Conservation (phyloP, 2,113 vertebrate genomes). For the Cavia aperea region DNA sequence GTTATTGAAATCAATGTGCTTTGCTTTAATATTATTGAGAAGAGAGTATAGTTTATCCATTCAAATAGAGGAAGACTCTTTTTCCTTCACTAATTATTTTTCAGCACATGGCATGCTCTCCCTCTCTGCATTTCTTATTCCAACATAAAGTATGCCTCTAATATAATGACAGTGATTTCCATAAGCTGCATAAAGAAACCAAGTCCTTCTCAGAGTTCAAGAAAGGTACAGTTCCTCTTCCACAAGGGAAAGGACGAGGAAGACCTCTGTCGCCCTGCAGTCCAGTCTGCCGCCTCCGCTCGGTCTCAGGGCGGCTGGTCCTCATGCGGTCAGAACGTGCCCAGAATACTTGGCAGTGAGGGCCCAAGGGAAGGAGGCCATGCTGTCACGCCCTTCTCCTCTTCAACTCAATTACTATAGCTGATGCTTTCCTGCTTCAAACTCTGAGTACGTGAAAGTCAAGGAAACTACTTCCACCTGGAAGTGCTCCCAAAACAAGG, state of each 20-base stretch:
- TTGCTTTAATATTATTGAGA: slow-evolving; percentile 3
- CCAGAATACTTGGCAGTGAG: not conserved
- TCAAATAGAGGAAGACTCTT: not conserved
- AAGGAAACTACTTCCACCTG: not conserved
- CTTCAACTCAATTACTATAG: not conserved
- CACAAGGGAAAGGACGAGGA: not conserved
- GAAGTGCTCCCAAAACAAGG: not conserved
- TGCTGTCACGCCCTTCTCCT: not conserved
- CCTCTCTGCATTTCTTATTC: not conserved
- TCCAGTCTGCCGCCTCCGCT: not conserved
- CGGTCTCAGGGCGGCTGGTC: not conserved
- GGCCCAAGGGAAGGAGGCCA: not conserved
- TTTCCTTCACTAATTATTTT: not conserved
- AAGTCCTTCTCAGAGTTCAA: not conserved
- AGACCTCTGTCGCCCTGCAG: not conserved
- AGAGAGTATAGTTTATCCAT: not conserved
- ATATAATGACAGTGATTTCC: slow-evolving; percentile 13
- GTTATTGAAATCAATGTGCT: not conserved
- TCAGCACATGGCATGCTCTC: not conserved
- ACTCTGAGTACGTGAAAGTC: slow-evolving; percentile 31
- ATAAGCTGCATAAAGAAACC: not conserved
- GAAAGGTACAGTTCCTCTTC: not conserved
- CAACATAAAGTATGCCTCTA: not conserved
- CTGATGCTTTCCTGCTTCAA: not conserved
- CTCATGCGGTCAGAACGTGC: not conserved